phyloP scores from a whole-genome alignment of 2,888 invertebrate species.

The Caenorhabditis uteleia region DNA sequence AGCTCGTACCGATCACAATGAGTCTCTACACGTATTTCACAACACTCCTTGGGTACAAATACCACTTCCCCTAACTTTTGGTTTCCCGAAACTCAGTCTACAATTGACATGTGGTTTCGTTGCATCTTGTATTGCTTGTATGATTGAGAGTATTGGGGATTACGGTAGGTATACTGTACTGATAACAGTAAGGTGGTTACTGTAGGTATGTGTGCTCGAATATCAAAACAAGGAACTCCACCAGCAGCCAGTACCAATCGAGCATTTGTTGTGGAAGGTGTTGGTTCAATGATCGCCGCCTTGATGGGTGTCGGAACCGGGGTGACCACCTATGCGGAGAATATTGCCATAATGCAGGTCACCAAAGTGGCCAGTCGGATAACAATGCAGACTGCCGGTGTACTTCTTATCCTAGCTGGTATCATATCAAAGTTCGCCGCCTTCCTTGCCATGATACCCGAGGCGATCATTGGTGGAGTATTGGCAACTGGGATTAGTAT shows the following conservation, averaged over 20 bases:
- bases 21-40: slow-evolving; percentile 45
- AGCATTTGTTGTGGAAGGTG: slow-evolving; percentile 60
- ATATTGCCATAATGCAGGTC: slow-evolving; percentile 60
- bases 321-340: slow-evolving; percentile 62
- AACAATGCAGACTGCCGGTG: slow-evolving; percentile 62
- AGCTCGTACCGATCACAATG: slow-evolving; percentile 58
- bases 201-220: slow-evolving; percentile 35
- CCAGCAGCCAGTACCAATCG: slow-evolving; percentile 56
- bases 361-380: slow-evolving; percentile 55
- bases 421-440: slow-evolving; percentile 55
- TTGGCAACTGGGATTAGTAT: slow-evolving; percentile 59
- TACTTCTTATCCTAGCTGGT: slow-evolving; percentile 32
- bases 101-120: slow-evolving; percentile 55
- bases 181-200: neutral
- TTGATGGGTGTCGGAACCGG: slow-evolving; percentile 58
- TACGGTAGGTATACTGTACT: slow-evolving; percentile 29
- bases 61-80: slow-evolving; percentile 61
- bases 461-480: slow-evolving; percentile 56
- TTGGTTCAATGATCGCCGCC: slow-evolving; percentile 55
- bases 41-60: slow-evolving; percentile 60
- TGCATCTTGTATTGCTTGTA: slow-evolving; percentile 56
- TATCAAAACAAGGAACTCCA: slow-evolving; percentile 52
- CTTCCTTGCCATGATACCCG: slow-evolving; percentile 29
- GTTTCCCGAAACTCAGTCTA: slow-evolving; percentile 41
- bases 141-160: slow-evolving; percentile 59